Evolutionary conservation across 2,797 vertebrate species (phyloP), one percentile per base, ranked within the genome.

Genomic region (Sciaenops ocellatus): DNA sequence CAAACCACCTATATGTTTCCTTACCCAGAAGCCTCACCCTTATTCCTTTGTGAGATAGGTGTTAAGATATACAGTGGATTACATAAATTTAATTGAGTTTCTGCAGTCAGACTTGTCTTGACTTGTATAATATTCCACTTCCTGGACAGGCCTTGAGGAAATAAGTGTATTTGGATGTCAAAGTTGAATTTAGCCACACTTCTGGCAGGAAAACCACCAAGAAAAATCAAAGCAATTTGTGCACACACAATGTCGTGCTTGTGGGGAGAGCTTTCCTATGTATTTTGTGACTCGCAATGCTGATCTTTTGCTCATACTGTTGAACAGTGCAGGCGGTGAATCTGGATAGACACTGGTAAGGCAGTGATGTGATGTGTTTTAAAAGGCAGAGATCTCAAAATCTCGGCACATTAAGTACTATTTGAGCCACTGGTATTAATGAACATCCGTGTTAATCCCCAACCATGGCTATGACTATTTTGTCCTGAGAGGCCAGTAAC

Each of bases 371-470:
- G 22, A 62, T 44, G 18, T 10, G 13, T 65, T 77, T 66, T 80
- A 38, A 68, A 70, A 64, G 28, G 26, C 65, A 50, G 47, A 57
- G 65, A 48, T 57, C 65, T 55, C 28, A 42, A 57, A 69, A 48
- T 57, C 65, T 55, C 28, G 59, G 56, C 34, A 54, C 57, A 56
- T 60, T 38, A 48, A 56, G 34, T 18, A 20, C 66, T n/a, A 6
- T 51, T 54, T 59, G 46, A 85, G 47, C 44, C 64, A 6, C 22
- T 26, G 74, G 71, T 73, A 52, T 75, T 63, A 69, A 55, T 52
- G 52, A 65, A 67, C 67, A 63, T 64, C 51, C 22, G 55, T 9
- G 57, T 41, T 79, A 76, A 85, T 71, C 72, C 56, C 30, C 59
- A 59, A 56, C 60, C 71, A 69, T 63, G 38, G 42, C 38, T 46